A percentile compares a stretch with the other conserved stretches of the same genome.
phyloP scores from a whole-genome alignment of 2,888 invertebrate species.

The Thereva nobilitata region DNA sequence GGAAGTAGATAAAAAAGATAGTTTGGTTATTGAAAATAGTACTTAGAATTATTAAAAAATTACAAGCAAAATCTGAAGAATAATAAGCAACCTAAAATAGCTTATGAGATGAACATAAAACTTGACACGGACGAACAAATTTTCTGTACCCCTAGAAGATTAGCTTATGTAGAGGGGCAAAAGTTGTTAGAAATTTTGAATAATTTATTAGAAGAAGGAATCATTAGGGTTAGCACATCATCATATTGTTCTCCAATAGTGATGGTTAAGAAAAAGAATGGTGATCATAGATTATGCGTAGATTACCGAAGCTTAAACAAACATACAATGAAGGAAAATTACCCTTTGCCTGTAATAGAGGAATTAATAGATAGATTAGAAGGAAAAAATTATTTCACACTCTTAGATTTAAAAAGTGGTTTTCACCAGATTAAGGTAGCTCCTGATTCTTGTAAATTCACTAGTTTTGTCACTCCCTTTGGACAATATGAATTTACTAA shows the following conservation, averaged over 20 bases:
- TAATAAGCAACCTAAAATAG: neutral
- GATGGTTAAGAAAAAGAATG: constrained; percentile 35
- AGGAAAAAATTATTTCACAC: constrained; percentile 39
- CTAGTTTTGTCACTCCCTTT: constrained; percentile 41
- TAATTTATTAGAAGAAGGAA: constrained; percentile 9
- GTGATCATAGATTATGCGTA: constrained; percentile 31
- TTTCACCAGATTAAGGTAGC: constrained; percentile 41
- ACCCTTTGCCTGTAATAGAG: constrained; percentile 31
- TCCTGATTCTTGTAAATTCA: constrained; percentile 40
- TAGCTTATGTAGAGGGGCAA: constrained; percentile 10
- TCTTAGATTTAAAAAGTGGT: constrained; percentile 41
- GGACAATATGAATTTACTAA: constrained; percentile 38
- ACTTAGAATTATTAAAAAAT: neutral
- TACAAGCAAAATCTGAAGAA: neutral
- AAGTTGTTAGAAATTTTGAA: constrained; percentile 15
- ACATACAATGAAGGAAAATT: constrained; percentile 31
- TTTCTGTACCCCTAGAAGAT: neutral
- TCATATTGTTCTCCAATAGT: constrained; percentile 34
- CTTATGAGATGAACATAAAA: constrained; percentile 8
- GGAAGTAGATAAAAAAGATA: neutral
- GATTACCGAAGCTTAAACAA: constrained; percentile 37
- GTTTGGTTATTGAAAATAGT: too few species aligned
- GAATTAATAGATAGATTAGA: constrained; percentile 29
- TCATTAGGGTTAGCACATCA: constrained; percentile 25
- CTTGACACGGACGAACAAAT: neutral